Evolutionary conservation across 1,140 invertebrate genomes (phyloP), one percentile per base, ranked within the genome.

Genomic region (Cryptotermes secundus): DNA sequence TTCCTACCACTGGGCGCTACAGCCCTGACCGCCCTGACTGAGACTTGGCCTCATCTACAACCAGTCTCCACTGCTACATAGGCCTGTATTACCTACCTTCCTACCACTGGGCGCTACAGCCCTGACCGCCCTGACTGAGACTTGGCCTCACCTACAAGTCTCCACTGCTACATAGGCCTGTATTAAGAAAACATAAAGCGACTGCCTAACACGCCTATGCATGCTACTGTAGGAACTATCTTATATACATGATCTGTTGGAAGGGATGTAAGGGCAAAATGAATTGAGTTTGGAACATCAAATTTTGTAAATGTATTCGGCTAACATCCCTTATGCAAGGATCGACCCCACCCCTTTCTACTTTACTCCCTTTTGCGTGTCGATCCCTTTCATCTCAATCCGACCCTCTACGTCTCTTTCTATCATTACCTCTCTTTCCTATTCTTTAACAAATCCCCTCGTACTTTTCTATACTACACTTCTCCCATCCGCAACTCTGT

Each of bases 351-450:
- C 26, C 26, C n/a, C 59, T 72, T 72, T 72, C 59, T n/a, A 72
- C 59, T 31, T 72, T n/a, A 72, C 59, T n/a, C 59, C 59, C 59
- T 72, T 31, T 72, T 31, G 59, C n/a, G 26, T 72, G 59, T 14
- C 7, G 59, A 72, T 31, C 59, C 26, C 31, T 72, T 72, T 72
- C n/a, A 72, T 72, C 59, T 72, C 59, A 72, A 72, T 72, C n/a
- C 59, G 4, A 72, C 26, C 26, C 59, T n/a, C 59, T 26, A 12
- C 45, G 26, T 72, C 59, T 72, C 59, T 31, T 72, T 72, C n/a
- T 72, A 72, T 72, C 59, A 72, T 72, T 72, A 31, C 59, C n/a
- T 72, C 59, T 72, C 59, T 72, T 72, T 72, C n/a, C n/a, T 72
- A 72, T 72, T 72, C 59, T 72, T 72, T 31, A 72, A n/a, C 59